Base-by-base conservation (phyloP, 2,888 invertebrate species). In the Microdon myrmicae region DNA sequence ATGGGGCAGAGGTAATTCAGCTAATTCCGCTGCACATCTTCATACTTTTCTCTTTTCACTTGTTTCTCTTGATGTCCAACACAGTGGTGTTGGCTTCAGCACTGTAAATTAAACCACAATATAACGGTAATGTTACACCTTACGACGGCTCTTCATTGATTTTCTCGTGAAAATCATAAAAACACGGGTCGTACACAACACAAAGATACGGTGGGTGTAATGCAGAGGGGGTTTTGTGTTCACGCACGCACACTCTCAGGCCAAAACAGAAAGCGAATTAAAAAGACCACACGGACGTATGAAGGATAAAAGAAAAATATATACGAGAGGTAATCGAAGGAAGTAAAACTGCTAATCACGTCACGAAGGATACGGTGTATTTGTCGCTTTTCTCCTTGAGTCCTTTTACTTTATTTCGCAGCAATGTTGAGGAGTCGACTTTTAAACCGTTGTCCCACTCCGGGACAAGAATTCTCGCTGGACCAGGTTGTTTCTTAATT, bases 401-500 rank as follows among this genome's bases (percentile, higher is more conserved):
- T 26, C 17, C 7, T 34, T 37, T 10, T 20, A 5, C 17, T 6
- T 17, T 14, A 54, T 17, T 59, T 44, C 39, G n/a, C 34, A 51
- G 51, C 44, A 47, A 44, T n/a, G n/a, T 64, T 51, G 45, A n/a
- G 7, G 6, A 41, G 34, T 51, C 56, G 51, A 58, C 58, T 51
- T 56, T 56, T 56, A 44, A 44, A 9, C n/a, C 20, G 28, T 23
- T 35, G 37, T 47, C 43, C 58, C 51, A 47, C 58, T 51, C 45
- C 43, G 23, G n/a, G n/a, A n/a, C n/a, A n/a, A n/a, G n/a, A n/a
- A n/a, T n/a, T n/a, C n/a, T n/a, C 41, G 32, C 26, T 23, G 20
- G 56, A 26, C 41, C 64, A 64, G 64, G 64, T 64, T 64, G 64
- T 58, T 51, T 58, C 58, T 64, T 64, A 47, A 53, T 64, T 58